Conservation (phyloP, 1,140 invertebrate genomes). For the Solenopsis invicta region DNA sequence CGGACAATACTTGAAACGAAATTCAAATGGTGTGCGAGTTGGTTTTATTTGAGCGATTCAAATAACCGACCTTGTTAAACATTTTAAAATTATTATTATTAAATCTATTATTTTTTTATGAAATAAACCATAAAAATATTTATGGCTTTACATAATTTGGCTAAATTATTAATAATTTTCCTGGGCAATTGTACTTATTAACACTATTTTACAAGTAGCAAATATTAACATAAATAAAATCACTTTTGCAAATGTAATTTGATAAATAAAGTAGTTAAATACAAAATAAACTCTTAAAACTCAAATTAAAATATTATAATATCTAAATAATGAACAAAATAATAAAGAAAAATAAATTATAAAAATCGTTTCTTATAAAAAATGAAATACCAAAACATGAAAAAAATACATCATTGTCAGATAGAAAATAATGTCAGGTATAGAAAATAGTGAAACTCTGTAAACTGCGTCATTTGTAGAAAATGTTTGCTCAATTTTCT, state of each 20-base stretch:
- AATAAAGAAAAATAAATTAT: background rate
- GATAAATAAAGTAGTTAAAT: background rate
- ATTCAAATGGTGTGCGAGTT: background rate
- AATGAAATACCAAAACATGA: background rate
- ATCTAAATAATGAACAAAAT: background rate
- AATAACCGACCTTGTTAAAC: background rate
- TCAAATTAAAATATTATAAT: background rate
- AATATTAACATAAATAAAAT: background rate
- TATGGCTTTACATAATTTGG: background rate
- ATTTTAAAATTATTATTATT: background rate
- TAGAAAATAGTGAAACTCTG: background rate
- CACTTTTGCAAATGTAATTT: background rate
- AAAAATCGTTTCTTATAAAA: background rate
- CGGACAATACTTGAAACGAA: slow-evolving; percentile 13
- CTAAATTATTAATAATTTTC: slow-evolving; percentile 12
- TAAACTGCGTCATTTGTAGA: too few species aligned
- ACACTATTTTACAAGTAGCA: background rate
- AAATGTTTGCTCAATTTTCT: too few species aligned
- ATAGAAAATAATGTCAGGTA: background rate
- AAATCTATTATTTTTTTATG: background rate
- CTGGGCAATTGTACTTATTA: background rate
- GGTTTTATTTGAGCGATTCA: background rate
- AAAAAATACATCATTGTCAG: background rate
- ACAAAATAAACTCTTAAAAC: background rate
- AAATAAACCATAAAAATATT: background rate